These are phyloP conservation scores for Caenorhabditis briggsae DNA, from an alignment of 1,140 invertebrate species.

Conservation along the genomic window DNA sequence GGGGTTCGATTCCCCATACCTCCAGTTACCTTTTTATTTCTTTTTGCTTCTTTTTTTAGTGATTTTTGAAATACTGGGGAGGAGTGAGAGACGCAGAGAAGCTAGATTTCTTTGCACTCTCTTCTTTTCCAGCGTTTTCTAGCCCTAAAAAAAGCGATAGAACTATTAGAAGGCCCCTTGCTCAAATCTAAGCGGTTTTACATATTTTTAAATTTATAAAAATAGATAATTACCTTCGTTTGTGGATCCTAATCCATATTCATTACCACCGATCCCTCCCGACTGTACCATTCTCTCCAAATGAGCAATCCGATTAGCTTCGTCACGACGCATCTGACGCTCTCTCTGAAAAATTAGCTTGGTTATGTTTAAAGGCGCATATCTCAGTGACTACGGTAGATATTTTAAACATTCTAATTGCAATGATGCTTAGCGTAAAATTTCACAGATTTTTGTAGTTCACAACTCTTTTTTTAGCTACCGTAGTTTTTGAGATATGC, in stretches of 20 bases:
- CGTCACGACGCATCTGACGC: conserved; percentile 93
- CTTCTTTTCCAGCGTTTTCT: too few relatives aligned
- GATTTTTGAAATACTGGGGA: too few relatives aligned
- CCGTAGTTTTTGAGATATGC: too few relatives aligned
- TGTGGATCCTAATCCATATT: not conserved
- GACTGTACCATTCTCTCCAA: conserved; percentile 58
- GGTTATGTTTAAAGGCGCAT: not conserved
- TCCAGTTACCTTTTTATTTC: not conserved
- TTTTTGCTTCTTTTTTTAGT: too few relatives aligned
- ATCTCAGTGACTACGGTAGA: not conserved
- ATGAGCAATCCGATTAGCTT: conserved; percentile 81
- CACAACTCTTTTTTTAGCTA: too few relatives aligned
- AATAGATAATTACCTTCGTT: conserved; percentile 20
- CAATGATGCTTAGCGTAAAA: too few relatives aligned
- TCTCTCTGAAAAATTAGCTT: conserved; percentile 83
- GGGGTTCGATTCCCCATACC: conserved; percentile 69
- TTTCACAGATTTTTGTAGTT: too few relatives aligned
- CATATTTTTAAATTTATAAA: too few relatives aligned
- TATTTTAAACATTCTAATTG: not conserved
- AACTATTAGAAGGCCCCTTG: too few relatives aligned
- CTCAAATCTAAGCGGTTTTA: too few relatives aligned
- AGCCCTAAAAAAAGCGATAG: too few relatives aligned
- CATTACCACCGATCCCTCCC: not conserved
- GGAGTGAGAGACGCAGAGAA: not conserved
- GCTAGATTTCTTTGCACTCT: not conserved